Percentiles rank a stretch among this genome's conserved stretches.
Evolutionary conservation across 2,113 vertebrate species (phyloP).

Genomic region (Mirounga angustirostris): DNA sequence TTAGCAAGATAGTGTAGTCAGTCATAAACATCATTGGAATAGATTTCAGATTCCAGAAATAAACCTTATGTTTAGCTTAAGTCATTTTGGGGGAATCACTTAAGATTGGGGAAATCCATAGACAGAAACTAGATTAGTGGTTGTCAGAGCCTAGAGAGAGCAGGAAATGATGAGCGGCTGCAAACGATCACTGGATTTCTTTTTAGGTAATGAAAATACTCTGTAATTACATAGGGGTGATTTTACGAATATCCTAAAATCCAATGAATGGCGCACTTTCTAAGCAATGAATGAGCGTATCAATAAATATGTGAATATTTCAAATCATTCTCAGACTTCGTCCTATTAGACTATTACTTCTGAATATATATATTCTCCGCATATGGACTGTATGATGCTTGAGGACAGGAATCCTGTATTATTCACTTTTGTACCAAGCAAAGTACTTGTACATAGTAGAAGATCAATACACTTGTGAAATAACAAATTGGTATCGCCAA

Average conservation of each 20-base stretch:
- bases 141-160: neutral
- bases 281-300: neutral
- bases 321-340: neutral
- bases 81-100: neutral
- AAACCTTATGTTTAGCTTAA: neutral
- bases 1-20: neutral
- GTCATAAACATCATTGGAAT: conserved; percentile 11
- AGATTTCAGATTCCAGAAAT: conserved; percentile 35
- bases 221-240: neutral
- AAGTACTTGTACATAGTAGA: conserved; percentile 11
- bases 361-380: neutral
- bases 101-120: neutral
- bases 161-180: neutral
- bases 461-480: conserved; percentile 42
- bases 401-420: neutral
- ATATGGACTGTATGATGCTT: neutral
- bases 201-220: conserved; percentile 31
- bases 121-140: neutral
- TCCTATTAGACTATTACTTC: neutral
- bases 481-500: neutral
- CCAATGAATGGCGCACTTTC: neutral
- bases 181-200: neutral
- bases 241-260: conserved; percentile 13
- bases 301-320: neutral
- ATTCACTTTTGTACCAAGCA: neutral